Evolutionary conservation across 2,797 vertebrate genomes (phyloP).

Genomic region (Pseudomugil gertrudae): DNA sequence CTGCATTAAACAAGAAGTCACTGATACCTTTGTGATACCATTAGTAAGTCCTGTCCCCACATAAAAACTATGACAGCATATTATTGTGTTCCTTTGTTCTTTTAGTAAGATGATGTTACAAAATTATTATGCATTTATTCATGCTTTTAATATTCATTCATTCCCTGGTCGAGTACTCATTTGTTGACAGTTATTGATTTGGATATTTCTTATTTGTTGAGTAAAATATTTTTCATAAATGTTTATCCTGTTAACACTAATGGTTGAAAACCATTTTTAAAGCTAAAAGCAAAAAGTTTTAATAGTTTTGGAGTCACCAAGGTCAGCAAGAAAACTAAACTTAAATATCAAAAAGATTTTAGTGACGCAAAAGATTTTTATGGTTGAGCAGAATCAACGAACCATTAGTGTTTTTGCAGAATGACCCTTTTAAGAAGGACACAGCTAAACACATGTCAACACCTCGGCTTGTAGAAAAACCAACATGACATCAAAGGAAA

Average conservation of each 20-base stretch:
- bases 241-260: background rate
- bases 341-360: background rate
- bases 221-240: too few species aligned
- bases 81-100: too few species aligned
- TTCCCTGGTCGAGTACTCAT: background rate
- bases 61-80: too few species aligned
- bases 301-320: background rate
- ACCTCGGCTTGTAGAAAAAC: slow-evolving; percentile 3
- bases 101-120: too few species aligned
- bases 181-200: background rate
- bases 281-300: background rate
- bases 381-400: too few species aligned
- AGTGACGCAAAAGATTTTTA: background rate
- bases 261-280: too few species aligned
- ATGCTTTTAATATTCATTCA: background rate
- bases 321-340: background rate
- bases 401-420: background rate
- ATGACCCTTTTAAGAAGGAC: background rate
- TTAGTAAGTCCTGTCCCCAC: too few species aligned
- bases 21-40: too few species aligned
- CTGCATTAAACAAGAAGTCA: too few species aligned
- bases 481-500: background rate
- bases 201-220: background rate
- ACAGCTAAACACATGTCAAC: background rate
- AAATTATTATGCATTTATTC: background rate